Percentiles rank a stretch among this genome's conserved stretches.
These are phyloP conservation scores for Diorhabda elongata DNA, from an alignment of 1,140 invertebrate species.

Conservation along the genomic window DNA sequence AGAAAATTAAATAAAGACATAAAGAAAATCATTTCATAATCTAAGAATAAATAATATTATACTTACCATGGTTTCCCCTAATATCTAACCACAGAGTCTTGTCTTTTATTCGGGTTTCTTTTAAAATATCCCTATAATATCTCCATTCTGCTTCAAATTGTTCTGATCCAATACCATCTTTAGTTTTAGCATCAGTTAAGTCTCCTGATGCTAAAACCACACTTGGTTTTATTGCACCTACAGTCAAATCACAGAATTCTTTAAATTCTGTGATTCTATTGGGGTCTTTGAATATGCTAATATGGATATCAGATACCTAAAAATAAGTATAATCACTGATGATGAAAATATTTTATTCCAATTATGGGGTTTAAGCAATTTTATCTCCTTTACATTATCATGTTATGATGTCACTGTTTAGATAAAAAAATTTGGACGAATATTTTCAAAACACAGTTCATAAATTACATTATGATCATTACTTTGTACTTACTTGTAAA, in stretches of 20 bases:
- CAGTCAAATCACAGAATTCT: constrained; percentile 74
- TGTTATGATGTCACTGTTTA: too few relatives aligned
- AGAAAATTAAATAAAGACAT: too few relatives aligned
- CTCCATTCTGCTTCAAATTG: constrained; percentile 85
- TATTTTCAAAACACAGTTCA: background rate
- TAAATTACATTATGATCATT: too few relatives aligned
- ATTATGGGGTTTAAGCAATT: too few relatives aligned
- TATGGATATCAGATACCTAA: constrained; percentile 84
- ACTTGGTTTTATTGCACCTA: constrained; percentile 70
- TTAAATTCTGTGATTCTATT: constrained; percentile 71
- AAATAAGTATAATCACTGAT: constrained; percentile 27
- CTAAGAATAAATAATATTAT: too few relatives aligned
- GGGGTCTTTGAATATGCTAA: constrained; percentile 79
- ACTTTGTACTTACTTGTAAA: constrained; percentile 59
- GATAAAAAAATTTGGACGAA: background rate
- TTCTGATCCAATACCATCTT: constrained; percentile 72
- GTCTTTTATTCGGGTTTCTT: constrained; percentile 61
- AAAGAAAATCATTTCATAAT: too few relatives aligned
- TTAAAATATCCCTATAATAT: constrained; percentile 69
- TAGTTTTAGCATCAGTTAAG: constrained; percentile 83
- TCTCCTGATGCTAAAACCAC: constrained; percentile 84
- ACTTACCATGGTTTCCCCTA: constrained; percentile 88
- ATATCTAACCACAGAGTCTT: constrained; percentile 85
- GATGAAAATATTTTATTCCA: background rate
- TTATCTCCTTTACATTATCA: too few relatives aligned